Base-by-base conservation (phyloP, 2,888 invertebrate species). In the Scaptomyza flava region DNA sequence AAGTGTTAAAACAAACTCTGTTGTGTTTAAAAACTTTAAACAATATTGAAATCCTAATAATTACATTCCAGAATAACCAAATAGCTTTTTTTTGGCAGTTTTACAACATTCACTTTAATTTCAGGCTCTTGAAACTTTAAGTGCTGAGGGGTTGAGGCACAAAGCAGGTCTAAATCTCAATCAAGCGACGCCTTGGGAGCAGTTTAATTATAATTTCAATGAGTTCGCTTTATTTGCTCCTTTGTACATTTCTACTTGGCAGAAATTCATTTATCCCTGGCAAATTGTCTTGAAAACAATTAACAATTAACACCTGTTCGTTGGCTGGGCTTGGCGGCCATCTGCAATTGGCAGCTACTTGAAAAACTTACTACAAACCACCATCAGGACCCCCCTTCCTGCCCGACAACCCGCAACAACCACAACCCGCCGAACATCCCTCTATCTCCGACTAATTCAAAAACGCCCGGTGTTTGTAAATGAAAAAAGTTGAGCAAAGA, bases 241-340 rank as follows among this genome's bases (percentile, higher is more conserved):
- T 47, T 27, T 42, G 17, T 11, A 11, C 43, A 42, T 27, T 43
- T 46, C 2, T 43, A 27, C 34, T 27, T 47, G 14, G 3, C 3
- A 38, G 20, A 46, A 79, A 72, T 87, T 81, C 85, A 84, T 87
- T 87, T 89, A 81, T 84, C 56, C 63, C 46, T 14, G 67, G 69
- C 70, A 89, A 89, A 84, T 84, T 87, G 85, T 86, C 86, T 82
- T 69, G 77, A 82, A 87, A 87, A 82, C 84, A 84, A 89, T 84
- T 89, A 89, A 85, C 84, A 84, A 84, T 84, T 84, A 84, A 84
- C 84, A 89, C 84, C 84, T 84, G 84, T 82, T 67, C 8, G 67
- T 27, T 27, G 58, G 68, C 65, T 30, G 34, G 52, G 33, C 36
- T 42, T 20, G 68, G 54, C 43, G 48, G 20, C 38, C 38, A 2